Base-by-base conservation (phyloP, 2,797 vertebrate genomes). In the Sphenopsis melanotis region DNA sequence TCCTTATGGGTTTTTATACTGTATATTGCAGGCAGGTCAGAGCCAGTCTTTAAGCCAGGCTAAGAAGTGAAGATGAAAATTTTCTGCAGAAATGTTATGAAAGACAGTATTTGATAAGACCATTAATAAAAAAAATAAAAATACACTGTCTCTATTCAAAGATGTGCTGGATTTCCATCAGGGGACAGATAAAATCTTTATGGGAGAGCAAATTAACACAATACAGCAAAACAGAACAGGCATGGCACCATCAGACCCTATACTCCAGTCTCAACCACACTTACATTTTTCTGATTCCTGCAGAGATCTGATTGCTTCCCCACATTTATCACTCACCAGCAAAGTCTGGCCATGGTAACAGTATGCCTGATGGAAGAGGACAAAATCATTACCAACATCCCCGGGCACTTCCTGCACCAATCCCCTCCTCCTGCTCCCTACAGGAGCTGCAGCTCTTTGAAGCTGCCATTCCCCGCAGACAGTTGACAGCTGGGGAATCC, bases 241-340 rank as follows among this genome's bases (percentile, higher is more conserved):
- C 27, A 17, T 4, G 16, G 34, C 29, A 83, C 34, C 59, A 69
- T 30, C 64, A 87, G 23, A 68, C 7, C 23, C 34, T 36, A 27
- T 29, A 42, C 59, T 34, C 50, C 61, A 55, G 29, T 63, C 60
- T 89, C 56, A 92, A 26, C 3, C 37, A 75, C 91, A 98, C 98
- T 87, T 98, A 99, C 99, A 98, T 97, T 99, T 99, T 94, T 99
- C 99, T 39, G 99, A 98, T 96, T 99, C 99, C 95, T 99, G 99
- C 26, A 99, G 98, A 81, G 99, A 99, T 94, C 99, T 91, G 93
- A 99, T 99, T 18, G 99, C 99, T 96, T 99, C 99, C 29, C 99
- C 99, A 77, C 99, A 99, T 93, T 99, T 99, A 96, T 99, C 99
- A 66, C 98, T 98, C 0, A 98, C 98, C 94, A 99, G 97, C 81